Evolutionary conservation across 2,113 vertebrate genomes (phyloP).

Genomic region (Ariopsis seemanni): DNA sequence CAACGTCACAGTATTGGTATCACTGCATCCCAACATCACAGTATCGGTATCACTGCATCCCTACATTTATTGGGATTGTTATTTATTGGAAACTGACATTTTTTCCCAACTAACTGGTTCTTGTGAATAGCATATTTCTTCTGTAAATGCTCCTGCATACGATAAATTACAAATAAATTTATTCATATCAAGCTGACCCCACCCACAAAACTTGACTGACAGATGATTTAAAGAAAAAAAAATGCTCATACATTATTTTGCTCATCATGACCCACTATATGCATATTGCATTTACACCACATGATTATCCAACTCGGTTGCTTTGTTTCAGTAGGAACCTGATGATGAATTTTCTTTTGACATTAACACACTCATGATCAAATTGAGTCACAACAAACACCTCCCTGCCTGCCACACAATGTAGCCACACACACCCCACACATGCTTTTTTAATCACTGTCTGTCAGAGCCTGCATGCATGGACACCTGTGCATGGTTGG

Average conservation of each 20-base stretch:
- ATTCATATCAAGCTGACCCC: too few relatives aligned
- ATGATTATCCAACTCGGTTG: neutral
- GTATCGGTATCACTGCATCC: too few relatives aligned
- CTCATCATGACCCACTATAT: neutral
- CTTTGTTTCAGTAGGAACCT: neutral
- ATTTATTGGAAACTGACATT: neutral
- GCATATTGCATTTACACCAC: neutral
- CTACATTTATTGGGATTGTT: too few relatives aligned
- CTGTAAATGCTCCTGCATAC: neutral
- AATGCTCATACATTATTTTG: neutral
- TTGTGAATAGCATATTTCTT: neutral
- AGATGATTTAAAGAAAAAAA: neutral
- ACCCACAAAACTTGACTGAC: neutral
- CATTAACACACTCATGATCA: neutral
- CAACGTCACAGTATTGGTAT: too few relatives aligned
- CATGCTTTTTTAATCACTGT: conserved; percentile 9
- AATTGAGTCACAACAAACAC: neutral
- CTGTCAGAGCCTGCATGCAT: conserved; percentile 2
- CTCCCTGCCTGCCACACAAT: neutral
- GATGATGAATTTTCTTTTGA: neutral
- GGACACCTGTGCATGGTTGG: conserved; percentile 1
- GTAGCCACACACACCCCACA: conserved; percentile 7
- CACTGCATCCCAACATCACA: too few relatives aligned
- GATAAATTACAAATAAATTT: neutral
- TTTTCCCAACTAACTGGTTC: neutral